A percentile compares a stretch with the other conserved stretches of the same genome.
These are phyloP conservation scores for Nansenia antarctica DNA, from an alignment of 2,113 vertebrate genomes.

Conservation along the genomic window DNA sequence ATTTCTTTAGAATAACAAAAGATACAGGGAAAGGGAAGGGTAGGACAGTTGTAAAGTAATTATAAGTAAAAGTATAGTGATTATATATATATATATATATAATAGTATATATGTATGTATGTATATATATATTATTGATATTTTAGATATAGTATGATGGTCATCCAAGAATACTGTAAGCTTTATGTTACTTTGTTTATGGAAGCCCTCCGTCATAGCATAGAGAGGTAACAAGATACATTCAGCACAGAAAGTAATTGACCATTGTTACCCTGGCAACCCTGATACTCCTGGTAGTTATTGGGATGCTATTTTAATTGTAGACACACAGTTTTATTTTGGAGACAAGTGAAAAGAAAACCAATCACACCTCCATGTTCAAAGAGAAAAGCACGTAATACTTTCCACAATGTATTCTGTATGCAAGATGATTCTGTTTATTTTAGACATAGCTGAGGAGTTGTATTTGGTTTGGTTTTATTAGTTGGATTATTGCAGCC, in stretches of 20 bases:
- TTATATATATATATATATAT: too few relatives aligned
- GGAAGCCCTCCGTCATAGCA: constrained; percentile 38
- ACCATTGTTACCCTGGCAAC: constrained; percentile 11
- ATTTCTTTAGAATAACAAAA: neutral
- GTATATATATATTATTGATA: too few relatives aligned
- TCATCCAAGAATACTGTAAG: too few relatives aligned
- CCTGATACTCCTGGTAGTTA: neutral
- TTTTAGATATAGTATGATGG: too few relatives aligned
- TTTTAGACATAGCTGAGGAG: too few relatives aligned
- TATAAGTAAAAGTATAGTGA: neutral
- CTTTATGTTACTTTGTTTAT: constrained; percentile 28
- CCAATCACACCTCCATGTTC: constrained; percentile 3
- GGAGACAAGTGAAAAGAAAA: constrained; percentile 5
- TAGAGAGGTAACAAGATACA: constrained; percentile 5
- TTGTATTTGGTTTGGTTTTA: constrained; percentile 8
- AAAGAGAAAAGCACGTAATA: neutral
- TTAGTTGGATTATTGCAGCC: neutral
- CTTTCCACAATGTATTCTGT: neutral
- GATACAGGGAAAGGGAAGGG: neutral
- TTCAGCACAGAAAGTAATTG: constrained; percentile 20
- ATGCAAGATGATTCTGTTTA: constrained; percentile 23
- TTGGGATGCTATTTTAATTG: constrained; percentile 15
- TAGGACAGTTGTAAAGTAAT: neutral
- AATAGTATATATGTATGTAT: too few relatives aligned
- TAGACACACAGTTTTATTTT: neutral